phyloP scores from a whole-genome alignment of 30 jellyfish, hydroid and myxozoan genomes.

The Turritopsis dohrnii region DNA sequence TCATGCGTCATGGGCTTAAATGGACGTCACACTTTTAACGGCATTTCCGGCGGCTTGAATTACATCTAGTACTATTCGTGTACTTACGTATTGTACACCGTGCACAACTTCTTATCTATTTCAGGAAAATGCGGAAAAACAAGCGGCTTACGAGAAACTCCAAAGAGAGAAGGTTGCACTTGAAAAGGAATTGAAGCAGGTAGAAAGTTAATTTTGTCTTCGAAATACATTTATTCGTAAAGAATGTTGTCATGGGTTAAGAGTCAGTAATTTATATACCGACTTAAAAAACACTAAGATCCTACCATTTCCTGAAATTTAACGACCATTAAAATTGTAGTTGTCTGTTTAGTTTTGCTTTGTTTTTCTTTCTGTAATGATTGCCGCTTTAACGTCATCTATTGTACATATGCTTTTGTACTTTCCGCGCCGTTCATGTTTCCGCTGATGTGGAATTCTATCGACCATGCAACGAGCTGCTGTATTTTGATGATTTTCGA shows the following conservation, averaged over 20 bases:
- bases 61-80: neutral
- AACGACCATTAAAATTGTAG: too few species aligned
- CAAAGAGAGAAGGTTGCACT: conserved; percentile 81
- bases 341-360: neutral
- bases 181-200: conserved; percentile 90
- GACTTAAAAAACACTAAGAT: neutral
- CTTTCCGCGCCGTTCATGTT: neutral
- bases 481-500: too few species aligned
- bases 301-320: neutral
- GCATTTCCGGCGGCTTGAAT: neutral
- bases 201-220: conserved; percentile 8
- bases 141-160: conserved; percentile 70
- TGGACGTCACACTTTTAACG: neutral
- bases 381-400: neutral
- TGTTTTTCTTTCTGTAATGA: neutral
- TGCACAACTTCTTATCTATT: conserved; percentile 1
- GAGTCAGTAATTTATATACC: neutral
- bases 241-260: neutral
- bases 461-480: too few species aligned
- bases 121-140: conserved; percentile 91
- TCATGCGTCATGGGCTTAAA: neutral
- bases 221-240: too few species aligned
- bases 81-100: too few species aligned
- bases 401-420: neutral
- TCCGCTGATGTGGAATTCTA: neutral